Percentiles rank a stretch among this genome's conserved stretches.
These are phyloP conservation scores for Siphlonurus alternatus DNA, from an alignment of 2,888 invertebrate genomes.

Conservation along the genomic window DNA sequence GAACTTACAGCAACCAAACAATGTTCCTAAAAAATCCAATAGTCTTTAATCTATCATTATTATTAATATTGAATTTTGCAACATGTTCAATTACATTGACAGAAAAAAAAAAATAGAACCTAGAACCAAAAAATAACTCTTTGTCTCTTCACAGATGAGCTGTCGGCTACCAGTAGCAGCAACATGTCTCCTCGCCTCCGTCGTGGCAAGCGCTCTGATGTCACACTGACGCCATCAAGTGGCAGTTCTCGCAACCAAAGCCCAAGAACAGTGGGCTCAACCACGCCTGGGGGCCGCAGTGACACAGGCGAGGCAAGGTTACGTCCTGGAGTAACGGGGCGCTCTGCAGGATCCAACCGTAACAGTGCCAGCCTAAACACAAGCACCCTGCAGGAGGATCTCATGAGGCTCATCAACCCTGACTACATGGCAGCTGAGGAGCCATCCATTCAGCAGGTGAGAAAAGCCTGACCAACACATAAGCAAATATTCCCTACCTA, in stretches of 20 bases:
- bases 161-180: slow-evolving; percentile 35
- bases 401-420: slow-evolving; percentile 72
- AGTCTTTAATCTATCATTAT: too few species aligned
- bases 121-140: too few species aligned
- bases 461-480: too few species aligned
- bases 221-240: slow-evolving; percentile 28
- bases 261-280: slow-evolving; percentile 31
- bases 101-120: too few species aligned
- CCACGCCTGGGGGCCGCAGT: slow-evolving; percentile 7
- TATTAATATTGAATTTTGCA: too few species aligned
- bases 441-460: background rate
- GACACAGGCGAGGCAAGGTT: slow-evolving; percentile 37
- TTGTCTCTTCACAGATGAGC: slow-evolving; percentile 29
- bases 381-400: slow-evolving; percentile 62
- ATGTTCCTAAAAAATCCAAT: too few species aligned
- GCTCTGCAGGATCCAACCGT: slow-evolving; percentile 29
- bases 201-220: slow-evolving; percentile 25
- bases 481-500: too few species aligned
- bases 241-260: slow-evolving; percentile 40
- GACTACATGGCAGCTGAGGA: slow-evolving; percentile 37
- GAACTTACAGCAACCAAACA: too few species aligned
- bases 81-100: too few species aligned
- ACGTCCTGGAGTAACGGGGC: slow-evolving; percentile 30
- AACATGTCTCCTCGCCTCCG: slow-evolving; percentile 35
- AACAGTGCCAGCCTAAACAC: slow-evolving; percentile 39